A percentile compares a stretch with the other conserved stretches of the same genome.
Evolutionary conservation across 2,797 vertebrate genomes (phyloP).

Genomic region (Acanthopagrus latus): DNA sequence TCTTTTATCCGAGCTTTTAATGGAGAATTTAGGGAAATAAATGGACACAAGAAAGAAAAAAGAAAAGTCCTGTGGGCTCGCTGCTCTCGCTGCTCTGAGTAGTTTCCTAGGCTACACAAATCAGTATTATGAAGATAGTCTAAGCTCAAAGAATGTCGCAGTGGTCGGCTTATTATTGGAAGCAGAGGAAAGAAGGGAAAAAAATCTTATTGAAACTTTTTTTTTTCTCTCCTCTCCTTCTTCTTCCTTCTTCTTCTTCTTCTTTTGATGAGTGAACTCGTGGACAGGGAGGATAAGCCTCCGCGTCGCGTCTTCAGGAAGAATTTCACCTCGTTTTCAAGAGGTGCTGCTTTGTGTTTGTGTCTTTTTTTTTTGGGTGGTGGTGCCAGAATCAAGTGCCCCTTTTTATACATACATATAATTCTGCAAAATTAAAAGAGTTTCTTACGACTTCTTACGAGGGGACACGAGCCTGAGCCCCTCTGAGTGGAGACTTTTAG

Average conservation of each 20-base stretch:
- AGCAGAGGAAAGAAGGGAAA: constrained; percentile 76
- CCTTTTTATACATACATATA: background rate
- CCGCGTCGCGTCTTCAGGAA: constrained; percentile 55
- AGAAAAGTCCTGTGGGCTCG: constrained; percentile 79
- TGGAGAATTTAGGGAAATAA: constrained; percentile 64
- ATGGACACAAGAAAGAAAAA: constrained; percentile 52
- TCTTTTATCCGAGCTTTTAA: constrained; percentile 52
- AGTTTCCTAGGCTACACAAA: constrained; percentile 93
- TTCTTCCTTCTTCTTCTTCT: constrained; percentile 79
- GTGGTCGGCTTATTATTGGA: constrained; percentile 97
- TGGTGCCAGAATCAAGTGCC: constrained; percentile 54
- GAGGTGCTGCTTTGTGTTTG: constrained; percentile 43
- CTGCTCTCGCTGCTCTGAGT: constrained; percentile 89
- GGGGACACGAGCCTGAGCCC: constrained; percentile 51
- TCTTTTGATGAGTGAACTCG: constrained; percentile 94
- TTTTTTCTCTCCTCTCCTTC: constrained; percentile 71
- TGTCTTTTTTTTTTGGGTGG: constrained; percentile 28
- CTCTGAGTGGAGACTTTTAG: constrained; percentile 35
- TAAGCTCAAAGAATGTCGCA: constrained; percentile 95
- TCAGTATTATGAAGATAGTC: constrained; percentile 96
- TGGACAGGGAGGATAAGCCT: constrained; percentile 72
- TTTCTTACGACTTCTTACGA: background rate
- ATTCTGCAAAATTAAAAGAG: constrained; percentile 9
- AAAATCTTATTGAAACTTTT: constrained; percentile 90
- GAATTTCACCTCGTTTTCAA: background rate